Base-by-base conservation (phyloP, 2,113 vertebrate species). In the Eleginops maclovinus region DNA sequence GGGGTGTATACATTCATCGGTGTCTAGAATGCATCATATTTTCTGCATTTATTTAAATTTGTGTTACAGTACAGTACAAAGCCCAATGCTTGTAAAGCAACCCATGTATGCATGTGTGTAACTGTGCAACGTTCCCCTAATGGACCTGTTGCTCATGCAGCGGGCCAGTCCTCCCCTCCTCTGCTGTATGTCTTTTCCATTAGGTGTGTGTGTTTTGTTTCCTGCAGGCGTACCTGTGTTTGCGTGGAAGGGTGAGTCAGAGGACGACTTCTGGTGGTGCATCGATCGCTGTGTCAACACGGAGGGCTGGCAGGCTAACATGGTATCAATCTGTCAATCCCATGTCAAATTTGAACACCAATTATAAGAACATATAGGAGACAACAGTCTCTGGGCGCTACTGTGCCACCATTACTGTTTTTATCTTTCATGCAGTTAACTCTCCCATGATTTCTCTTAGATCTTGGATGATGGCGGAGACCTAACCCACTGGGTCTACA, bases 241-340 rank as follows among this genome's bases (percentile, higher is more conserved):
- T 90, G 97, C 98, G 36, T 99, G 98, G 98, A 99, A 99, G 72
- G 98, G 98, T 22, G 98, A 99, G 89, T 98, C 98, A 0, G 98
- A 99, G 92, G 98, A 99, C 63, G 98, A 99, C 91, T 99, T 99
- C 95, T 99, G 98, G 98, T 99, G 98, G 98, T 99, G 97, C 90
- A 99, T 99, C 31, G 98, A 99, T 90, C 96, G 96, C 83, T 99
- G 97, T 86, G 96, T 99, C 81, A 99, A 96, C 87, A 92, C 95
- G 3, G 97, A 98, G 61, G 95, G 96, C 85, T 99, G 98, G 98
- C 97, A 99, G 91, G 95, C 98, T 86, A 99, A 99, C 88, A 99
- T 99, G 98, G 98, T 99, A 95, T 87, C 47, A 72, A 43, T 55
- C 46, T 58, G 28, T 14, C 24, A 59, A 41, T 41, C 26, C 6